phyloP scores from a whole-genome alignment of 2,888 invertebrate species.

The Adela reaumurella region DNA sequence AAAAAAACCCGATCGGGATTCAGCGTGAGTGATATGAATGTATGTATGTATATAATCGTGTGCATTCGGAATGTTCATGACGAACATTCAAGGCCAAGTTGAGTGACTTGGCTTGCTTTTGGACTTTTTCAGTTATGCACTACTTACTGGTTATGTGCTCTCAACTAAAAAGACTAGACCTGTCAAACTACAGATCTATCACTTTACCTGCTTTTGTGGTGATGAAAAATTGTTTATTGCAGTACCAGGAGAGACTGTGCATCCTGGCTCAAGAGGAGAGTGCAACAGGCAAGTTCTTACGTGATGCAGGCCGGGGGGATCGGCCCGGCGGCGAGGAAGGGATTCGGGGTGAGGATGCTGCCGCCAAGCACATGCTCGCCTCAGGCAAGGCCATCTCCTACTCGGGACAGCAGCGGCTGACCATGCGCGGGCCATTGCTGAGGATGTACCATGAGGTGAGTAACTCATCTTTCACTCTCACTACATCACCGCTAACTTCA shows the following conservation, averaged over 20 bases:
- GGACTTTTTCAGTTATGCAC: too few species aligned
- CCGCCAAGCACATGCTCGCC: slow-evolving; percentile 53
- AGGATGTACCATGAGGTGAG: slow-evolving; percentile 77
- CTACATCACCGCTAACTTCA: too few species aligned
- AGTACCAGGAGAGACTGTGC: slow-evolving; percentile 90
- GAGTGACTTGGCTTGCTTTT: too few species aligned
- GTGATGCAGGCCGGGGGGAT: slow-evolving; percentile 80
- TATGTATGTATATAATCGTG: too few species aligned
- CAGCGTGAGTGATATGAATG: too few species aligned
- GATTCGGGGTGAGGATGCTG: slow-evolving; percentile 82
- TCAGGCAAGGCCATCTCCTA: slow-evolving; percentile 84
- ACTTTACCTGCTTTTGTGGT: too few species aligned
- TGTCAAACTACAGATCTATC: slow-evolving; percentile 49
- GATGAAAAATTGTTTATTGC: not conserved
- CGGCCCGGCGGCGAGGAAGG: slow-evolving; percentile 67
- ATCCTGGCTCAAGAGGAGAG: slow-evolving; percentile 94
- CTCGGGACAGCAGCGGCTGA: slow-evolving; percentile 88
- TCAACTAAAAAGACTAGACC: too few species aligned
- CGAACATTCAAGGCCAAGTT: too few species aligned
- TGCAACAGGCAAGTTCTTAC: slow-evolving; percentile 88
- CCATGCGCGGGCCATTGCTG: slow-evolving; percentile 79
- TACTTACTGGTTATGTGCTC: too few species aligned
- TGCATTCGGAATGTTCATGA: too few species aligned
- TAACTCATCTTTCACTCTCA: too few species aligned
- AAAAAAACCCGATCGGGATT: too few species aligned